Base-by-base conservation (phyloP, 2,888 invertebrate genomes). In the Micropterix aruncella region DNA sequence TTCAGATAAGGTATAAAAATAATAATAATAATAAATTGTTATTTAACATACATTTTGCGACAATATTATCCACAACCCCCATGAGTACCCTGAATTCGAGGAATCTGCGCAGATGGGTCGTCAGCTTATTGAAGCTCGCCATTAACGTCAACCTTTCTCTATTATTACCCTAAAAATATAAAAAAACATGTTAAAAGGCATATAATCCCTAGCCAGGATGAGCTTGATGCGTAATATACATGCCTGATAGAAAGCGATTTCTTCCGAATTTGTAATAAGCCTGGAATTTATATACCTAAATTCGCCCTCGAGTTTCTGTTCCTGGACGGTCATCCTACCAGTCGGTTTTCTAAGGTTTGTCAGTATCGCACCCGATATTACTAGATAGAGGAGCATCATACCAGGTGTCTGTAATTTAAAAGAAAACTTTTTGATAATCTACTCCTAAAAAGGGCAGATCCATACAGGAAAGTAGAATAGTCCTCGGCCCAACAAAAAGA, bases 261-360 rank as follows among this genome's bases (percentile, higher is more conserved):
- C 99, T 64, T 99, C 97, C 1, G 95, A 89, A 63, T 97, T 95
- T 0, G 95, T 94, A 48, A 99, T 97, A 19, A 99, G 73, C 42
- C 97, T 74, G 2, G 96, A 91, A 63, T 99, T 94, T 19, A 96
- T 93, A 59, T 92, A 96, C 59, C 97, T 78, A 66, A 92, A 96
- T 73, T 99, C 96, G 44, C 97, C 99, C 70, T 99, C 99, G n/a
- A 96, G 67, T 60, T 90, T 89, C 63, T 97, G 97, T 62, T 99
- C 97, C 48, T 80, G 80, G 1, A 94, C 90, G 0, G 97, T 97
- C 70, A 97, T 74, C 41, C 79, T 73, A 65, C 88, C 92, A 48
- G 92, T 87, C 0, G 96, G 96, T 54, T 83, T 79, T 50, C 96
- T 75, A 44, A 95, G 66, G 56, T 87, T 81, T 0, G 96, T 95